Evolutionary conservation across 2,888 invertebrate species (phyloP).

Genomic region (Charanyca ferruginea): DNA sequence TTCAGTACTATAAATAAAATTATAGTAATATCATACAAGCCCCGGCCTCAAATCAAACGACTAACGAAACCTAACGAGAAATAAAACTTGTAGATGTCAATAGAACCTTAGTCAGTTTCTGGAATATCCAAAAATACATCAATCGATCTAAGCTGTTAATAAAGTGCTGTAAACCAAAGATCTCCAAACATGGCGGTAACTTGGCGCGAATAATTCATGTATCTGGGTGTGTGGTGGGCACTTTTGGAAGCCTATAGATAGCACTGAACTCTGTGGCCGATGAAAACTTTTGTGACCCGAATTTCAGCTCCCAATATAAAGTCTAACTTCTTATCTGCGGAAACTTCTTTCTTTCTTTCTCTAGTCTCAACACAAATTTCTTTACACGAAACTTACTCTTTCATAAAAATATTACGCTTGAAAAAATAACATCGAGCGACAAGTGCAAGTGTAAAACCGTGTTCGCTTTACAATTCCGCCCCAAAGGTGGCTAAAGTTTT

Average conservation of each 20-base stretch:
- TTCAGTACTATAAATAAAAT: no score
- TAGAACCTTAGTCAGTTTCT: neutral
- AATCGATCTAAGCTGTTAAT: slow-evolving; percentile 41
- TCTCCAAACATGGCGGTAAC: slow-evolving; percentile 33
- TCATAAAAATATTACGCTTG: slow-evolving; percentile 20
- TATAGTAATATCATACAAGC: no score
- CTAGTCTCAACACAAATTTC: slow-evolving; percentile 24
- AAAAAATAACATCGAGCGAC: slow-evolving; percentile 16
- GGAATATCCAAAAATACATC: slow-evolving; percentile 10
- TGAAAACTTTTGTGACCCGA: slow-evolving; percentile 42
- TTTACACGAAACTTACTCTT: slow-evolving; percentile 30
- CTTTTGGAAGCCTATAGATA: slow-evolving; percentile 33
- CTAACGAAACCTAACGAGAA: neutral
- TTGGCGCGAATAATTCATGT: slow-evolving; percentile 47
- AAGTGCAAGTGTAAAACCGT: slow-evolving; percentile 41
- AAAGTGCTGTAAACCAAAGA: slow-evolving; percentile 26
- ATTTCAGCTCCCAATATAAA: slow-evolving; percentile 42
- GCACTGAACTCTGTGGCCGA: slow-evolving; percentile 23
- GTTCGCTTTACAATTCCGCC: slow-evolving; percentile 41
- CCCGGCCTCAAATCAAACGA: neutral
- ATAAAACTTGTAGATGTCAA: neutral
- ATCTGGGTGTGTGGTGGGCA: slow-evolving; percentile 33
- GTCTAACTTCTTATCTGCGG: slow-evolving; percentile 37
- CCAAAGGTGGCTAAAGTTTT: slow-evolving; percentile 53
- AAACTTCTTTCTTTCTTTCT: slow-evolving; percentile 41